These are phyloP conservation scores for Endotricha flammealis DNA, from an alignment of 2,888 invertebrate species.

Conservation along the genomic window DNA sequence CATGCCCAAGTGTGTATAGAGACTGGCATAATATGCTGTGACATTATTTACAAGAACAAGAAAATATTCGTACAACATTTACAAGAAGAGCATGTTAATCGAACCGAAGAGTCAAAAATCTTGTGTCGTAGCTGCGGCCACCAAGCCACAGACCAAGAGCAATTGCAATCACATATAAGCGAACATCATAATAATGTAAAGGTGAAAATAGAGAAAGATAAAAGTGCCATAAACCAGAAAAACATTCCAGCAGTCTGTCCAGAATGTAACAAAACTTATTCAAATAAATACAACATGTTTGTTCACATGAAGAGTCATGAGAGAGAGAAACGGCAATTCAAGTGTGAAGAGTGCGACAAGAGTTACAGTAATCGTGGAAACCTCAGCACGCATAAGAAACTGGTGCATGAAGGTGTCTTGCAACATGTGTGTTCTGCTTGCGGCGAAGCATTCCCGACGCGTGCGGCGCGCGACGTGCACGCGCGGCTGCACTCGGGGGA, in stretches of 20 bases:
- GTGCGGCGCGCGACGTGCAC: slow-evolving; percentile 58
- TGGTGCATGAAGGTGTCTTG: slow-evolving; percentile 59
- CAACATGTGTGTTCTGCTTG: slow-evolving; percentile 61
- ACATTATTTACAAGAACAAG: slow-evolving; percentile 27
- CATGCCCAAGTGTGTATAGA: slow-evolving; percentile 39
- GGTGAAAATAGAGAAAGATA: slow-evolving; percentile 18
- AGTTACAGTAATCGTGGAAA: slow-evolving; percentile 62
- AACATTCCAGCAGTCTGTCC: slow-evolving; percentile 61
- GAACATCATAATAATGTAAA: slow-evolving; percentile 22
- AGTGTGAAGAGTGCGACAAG: slow-evolving; percentile 64
- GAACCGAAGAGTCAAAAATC: slow-evolving; percentile 10
- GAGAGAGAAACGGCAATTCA: slow-evolving; percentile 21
- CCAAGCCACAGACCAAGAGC: slow-evolving; percentile 19
- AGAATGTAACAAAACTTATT: slow-evolving; percentile 66
- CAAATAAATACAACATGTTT: slow-evolving; percentile 67
- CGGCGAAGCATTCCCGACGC: slow-evolving; percentile 66
- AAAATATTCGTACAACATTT: slow-evolving; percentile 42
- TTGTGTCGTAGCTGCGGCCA: slow-evolving; percentile 42
- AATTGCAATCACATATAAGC: slow-evolving; percentile 30
- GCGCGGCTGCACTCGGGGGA: slow-evolving; percentile 58
- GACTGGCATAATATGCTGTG: slow-evolving; percentile 41
- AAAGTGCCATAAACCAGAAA: slow-evolving; percentile 39
- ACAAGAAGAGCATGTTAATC: slow-evolving; percentile 33
- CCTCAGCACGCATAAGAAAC: slow-evolving; percentile 56
- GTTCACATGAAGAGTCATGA: slow-evolving; percentile 63